phyloP scores from a whole-genome alignment of 2,797 vertebrate genomes.

The Ibycter americanus region DNA sequence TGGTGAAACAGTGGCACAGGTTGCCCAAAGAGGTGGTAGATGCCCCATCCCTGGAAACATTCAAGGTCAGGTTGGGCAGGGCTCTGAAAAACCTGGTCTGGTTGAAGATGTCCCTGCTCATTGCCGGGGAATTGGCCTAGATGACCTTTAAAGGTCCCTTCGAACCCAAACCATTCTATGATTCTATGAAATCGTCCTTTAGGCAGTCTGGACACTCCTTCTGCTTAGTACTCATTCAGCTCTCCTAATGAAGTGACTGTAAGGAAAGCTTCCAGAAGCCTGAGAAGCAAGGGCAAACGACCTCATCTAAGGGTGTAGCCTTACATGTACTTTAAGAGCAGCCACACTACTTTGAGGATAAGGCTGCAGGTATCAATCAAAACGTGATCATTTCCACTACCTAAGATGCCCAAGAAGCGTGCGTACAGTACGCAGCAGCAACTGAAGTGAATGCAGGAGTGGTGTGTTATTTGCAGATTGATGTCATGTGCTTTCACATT shows the following conservation, averaged over 20 bases:
- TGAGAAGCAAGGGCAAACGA: not conserved
- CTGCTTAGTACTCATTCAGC: not conserved
- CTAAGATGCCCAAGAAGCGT: rapidly evolving
- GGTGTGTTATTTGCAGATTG: not conserved
- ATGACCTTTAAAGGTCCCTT: not conserved
- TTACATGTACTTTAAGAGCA: not conserved
- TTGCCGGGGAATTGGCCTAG: not conserved
- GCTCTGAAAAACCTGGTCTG: not conserved
- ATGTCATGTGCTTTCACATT: not conserved
- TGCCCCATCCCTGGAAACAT: not conserved
- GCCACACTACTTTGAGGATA: not conserved
- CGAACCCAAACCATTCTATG: not conserved
- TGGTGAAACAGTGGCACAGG: not conserved
- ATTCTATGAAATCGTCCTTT: not conserved
- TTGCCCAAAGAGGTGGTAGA: not conserved
- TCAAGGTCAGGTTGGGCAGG: not conserved
- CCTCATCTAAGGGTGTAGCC: not conserved
- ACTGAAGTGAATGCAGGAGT: not conserved
- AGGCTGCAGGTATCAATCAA: not conserved
- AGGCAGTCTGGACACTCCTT: not conserved
- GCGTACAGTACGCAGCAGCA: not conserved
- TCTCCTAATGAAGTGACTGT: not conserved
- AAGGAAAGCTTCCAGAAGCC: not conserved
- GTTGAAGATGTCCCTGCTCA: not conserved
- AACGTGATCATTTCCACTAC: not conserved